These are phyloP conservation scores for Ara ararauna DNA, from an alignment of 2,797 vertebrate genomes.

Conservation along the genomic window DNA sequence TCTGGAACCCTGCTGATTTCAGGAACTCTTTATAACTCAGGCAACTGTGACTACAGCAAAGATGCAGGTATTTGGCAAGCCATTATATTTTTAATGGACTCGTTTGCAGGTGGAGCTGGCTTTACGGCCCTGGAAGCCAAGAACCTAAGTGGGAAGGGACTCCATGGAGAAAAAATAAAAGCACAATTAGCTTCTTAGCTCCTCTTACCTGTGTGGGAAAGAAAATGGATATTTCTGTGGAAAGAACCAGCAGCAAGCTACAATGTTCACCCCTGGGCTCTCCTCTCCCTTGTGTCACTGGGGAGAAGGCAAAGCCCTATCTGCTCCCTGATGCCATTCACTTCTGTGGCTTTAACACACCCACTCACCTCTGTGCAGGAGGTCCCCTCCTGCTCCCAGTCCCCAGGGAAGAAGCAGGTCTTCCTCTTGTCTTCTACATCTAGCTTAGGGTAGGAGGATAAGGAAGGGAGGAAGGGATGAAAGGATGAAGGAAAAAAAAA, in stretches of 20 bases:
- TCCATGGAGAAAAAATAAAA: background rate
- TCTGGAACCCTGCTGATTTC: background rate
- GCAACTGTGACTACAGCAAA: background rate
- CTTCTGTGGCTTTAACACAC: background rate
- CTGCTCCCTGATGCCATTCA: fast-evolving
- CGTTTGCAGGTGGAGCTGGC: background rate
- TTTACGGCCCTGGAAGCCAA: background rate
- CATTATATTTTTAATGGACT: background rate
- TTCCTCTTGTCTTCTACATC: background rate
- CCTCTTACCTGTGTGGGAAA: background rate
- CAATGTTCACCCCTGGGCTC: background rate
- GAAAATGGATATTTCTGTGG: background rate
- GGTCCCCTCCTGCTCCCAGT: background rate
- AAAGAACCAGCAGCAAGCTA: background rate
- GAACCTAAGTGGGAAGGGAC: background rate
- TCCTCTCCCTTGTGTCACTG: background rate
- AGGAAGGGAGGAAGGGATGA: background rate
- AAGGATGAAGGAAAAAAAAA: background rate
- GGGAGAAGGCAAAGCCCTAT: background rate
- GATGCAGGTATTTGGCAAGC: background rate
- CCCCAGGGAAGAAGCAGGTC: fast-evolving
- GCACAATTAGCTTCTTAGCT: background rate
- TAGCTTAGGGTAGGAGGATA: background rate
- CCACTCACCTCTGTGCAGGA: fast-evolving
- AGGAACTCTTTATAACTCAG: background rate